Evolutionary conservation across 2,113 vertebrate genomes (phyloP), one percentile per base, ranked within the genome.

Genomic region (Syrrhaptes paradoxus): DNA sequence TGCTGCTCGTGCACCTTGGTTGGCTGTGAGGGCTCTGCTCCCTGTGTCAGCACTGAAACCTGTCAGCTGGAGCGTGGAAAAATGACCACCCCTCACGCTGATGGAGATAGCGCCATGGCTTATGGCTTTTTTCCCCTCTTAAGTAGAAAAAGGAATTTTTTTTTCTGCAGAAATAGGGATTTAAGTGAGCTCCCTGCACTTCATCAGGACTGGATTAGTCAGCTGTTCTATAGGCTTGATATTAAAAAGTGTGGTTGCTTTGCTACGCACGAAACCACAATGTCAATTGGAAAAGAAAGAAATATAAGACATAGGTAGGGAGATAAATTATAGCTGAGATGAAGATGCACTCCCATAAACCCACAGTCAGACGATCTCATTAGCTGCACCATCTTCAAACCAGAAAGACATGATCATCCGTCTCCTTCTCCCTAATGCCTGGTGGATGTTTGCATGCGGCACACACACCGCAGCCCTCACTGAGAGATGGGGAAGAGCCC

Each of bases 121-220:
- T 88, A 62, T 3, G 4, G n/a, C 36, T 63, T 73, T 41, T 43
- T 52, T 54, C 8, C 24, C 45, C 48, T 55, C 34, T n/a, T 31
- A 68, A 77, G 58, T 12, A 36, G 38, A 76, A 89, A 79, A 80
- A 52, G 14, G 52, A 84, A 41, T 59, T 10, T n/a, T 83, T 89
- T 92, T 61, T 86, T 63, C n/a, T 0, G 1, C 41, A 41, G 79
- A 65, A 90, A 84, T 36, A 49, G 74, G 89, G 68, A 86, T 90
- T 96, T 90, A 78, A 84, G 58, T 55, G 48, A 85, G 49, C 32
- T 83, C 41, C 43, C 52, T 72, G 55, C 25, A 41, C 58, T 78
- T 94, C 32, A n/a, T 92, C n/a, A 57, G 61, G 36, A 82, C 79
- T 65, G 57, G 59, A 77, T 91, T 93, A 90, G 52, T 96, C 77